Evolutionary conservation across 1,140 invertebrate species (phyloP).

Genomic region (Saxidomus purpurata): DNA sequence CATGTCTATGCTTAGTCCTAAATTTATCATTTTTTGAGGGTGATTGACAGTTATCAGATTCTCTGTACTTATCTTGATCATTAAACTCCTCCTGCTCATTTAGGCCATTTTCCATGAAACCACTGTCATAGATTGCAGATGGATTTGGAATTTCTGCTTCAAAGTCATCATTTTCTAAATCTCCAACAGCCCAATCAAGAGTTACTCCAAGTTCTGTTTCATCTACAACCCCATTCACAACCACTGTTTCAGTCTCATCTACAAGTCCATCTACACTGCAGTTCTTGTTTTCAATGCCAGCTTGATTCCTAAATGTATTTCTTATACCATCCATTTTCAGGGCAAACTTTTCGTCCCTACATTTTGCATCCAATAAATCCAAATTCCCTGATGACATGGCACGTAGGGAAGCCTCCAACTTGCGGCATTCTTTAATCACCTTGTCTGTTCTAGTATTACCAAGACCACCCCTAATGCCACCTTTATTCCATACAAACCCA

Average conservation of each 20-base stretch:
- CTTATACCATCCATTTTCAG: neutral
- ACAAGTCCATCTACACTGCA: neutral
- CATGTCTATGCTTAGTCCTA: neutral
- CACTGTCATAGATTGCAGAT: neutral
- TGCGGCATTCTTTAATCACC: conserved; percentile 71
- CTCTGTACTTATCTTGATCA: neutral
- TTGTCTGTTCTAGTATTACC: neutral
- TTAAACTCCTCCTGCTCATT: neutral
- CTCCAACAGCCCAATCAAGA: conserved; percentile 41
- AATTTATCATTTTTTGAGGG: too few species aligned
- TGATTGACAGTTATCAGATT: neutral
- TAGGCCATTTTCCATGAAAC: neutral
- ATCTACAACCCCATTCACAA: conserved; percentile 23
- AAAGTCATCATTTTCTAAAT: conserved; percentile 43
- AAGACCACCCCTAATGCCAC: neutral
- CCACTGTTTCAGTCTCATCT: neutral
- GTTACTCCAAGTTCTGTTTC: conserved; percentile 15
- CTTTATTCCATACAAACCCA: conserved; percentile 19
- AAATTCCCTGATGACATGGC: conserved; percentile 69
- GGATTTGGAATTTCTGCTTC: conserved; percentile 46
- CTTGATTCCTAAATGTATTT: neutral
- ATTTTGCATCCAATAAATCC: conserved; percentile 26
- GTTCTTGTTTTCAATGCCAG: neutral
- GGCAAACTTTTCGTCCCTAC: neutral
- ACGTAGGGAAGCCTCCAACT: conserved; percentile 71